Conservation (phyloP, 1,140 invertebrate species). For the Zaprionus gabonicus region DNA sequence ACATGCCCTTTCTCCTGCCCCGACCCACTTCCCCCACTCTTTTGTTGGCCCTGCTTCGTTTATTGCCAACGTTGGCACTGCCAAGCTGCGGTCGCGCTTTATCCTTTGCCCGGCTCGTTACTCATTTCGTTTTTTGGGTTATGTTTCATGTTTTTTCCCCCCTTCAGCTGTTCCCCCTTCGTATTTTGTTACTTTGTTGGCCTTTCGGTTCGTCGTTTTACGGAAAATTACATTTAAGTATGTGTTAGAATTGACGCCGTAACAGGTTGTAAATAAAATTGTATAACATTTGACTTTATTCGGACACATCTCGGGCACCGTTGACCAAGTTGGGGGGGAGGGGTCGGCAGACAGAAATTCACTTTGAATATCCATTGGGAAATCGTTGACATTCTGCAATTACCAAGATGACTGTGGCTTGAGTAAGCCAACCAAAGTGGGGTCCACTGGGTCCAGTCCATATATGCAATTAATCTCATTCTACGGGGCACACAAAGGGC, state of each 20-base stretch:
- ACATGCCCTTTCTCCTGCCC: neutral
- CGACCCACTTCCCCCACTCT: neutral
- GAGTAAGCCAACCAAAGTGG: neutral
- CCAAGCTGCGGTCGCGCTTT: constrained; percentile 59
- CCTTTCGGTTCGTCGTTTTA: constrained; percentile 65
- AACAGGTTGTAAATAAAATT: constrained; percentile 80
- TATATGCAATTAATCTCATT: constrained; percentile 52
- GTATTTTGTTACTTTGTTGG: constrained; percentile 32
- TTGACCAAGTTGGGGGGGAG: neutral
- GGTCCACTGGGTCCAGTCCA: neutral
- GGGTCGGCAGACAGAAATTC: neutral
- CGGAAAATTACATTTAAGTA: constrained; percentile 81
- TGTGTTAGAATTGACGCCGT: constrained; percentile 78
- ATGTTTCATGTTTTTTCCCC: constrained; percentile 49
- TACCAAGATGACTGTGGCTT: neutral
- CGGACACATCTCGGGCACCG: constrained; percentile 14
- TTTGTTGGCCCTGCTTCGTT: constrained; percentile 34
- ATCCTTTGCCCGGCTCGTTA: constrained; percentile 67
- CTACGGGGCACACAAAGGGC: neutral
- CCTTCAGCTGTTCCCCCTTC: neutral
- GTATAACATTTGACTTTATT: constrained; percentile 56
- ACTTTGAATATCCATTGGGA: neutral
- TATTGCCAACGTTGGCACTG: constrained; percentile 52
- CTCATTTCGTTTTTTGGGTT: constrained; percentile 50
- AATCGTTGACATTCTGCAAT: neutral